phyloP scores from a whole-genome alignment of 2,797 vertebrate species.

The Carapus acus region DNA sequence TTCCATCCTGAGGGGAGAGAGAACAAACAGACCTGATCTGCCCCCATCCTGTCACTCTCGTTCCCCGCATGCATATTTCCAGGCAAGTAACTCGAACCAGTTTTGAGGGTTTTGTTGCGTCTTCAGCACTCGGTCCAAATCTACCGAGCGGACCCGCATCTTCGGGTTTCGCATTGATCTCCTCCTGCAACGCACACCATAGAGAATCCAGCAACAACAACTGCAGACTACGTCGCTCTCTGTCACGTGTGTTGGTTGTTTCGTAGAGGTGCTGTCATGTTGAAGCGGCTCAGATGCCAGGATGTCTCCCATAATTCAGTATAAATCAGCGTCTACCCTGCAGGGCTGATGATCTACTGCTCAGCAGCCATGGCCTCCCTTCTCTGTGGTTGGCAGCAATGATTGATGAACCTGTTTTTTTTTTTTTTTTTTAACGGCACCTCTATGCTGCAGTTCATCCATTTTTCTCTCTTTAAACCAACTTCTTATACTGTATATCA shows the following conservation, averaged over 20 bases:
- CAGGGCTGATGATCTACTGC: conserved; percentile 22
- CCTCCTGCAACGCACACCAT: conserved; percentile 70
- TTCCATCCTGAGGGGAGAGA: conserved; percentile 66
- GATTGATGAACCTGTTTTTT: conserved; percentile 52
- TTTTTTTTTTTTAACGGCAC: conserved; percentile 40
- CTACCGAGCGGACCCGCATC: conserved; percentile 66
- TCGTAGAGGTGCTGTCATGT: no score
- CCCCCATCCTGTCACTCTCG: no score
- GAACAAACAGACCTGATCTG: background rate
- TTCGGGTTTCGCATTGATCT: conserved; percentile 71
- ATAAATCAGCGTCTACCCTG: conserved; percentile 46
- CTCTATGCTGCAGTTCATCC: conserved; percentile 26
- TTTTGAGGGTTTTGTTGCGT: conserved; percentile 71
- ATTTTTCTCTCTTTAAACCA: conserved; percentile 28
- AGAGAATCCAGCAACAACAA: background rate
- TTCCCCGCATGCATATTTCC: background rate
- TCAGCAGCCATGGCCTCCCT: conserved; percentile 24
- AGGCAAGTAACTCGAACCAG: conserved; percentile 67
- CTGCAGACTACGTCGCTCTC: no score
- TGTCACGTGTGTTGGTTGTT: no score
- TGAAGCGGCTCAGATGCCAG: conserved; percentile 15
- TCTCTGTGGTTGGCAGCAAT: conserved; percentile 27
- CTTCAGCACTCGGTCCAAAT: conserved; percentile 68
- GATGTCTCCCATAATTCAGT: conserved; percentile 20
- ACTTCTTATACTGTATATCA: conserved; percentile 14